A percentile compares a stretch with the other conserved stretches of the same genome.
Evolutionary conservation across 2,888 invertebrate genomes (phyloP).

Genomic region (Apocheima hispidaria): DNA sequence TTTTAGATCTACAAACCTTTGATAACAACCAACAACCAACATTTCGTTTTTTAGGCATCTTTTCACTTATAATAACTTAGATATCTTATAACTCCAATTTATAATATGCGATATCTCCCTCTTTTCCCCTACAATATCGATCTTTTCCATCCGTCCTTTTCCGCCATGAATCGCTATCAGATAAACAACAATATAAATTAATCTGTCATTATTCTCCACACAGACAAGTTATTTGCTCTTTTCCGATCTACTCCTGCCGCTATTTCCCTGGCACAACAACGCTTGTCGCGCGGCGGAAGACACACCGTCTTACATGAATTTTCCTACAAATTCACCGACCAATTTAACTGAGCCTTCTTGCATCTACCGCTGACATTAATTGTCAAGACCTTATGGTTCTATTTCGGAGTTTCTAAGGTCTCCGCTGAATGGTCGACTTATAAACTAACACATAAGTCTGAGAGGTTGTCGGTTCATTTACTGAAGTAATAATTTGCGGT

Average conservation of each 20-base stretch:
- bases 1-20: too few relatives aligned
- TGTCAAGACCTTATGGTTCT: not conserved
- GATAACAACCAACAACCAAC: too few relatives aligned
- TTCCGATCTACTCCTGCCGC: conserved; percentile 66
- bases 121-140: not conserved
- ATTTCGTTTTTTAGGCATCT: too few relatives aligned
- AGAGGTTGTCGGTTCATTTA: conserved; percentile 71
- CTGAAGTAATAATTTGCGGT: conserved; percentile 71
- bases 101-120: not conserved
- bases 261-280: conserved; percentile 74
- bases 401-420: conserved; percentile 47
- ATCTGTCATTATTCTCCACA: conserved; percentile 41
- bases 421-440: conserved; percentile 50
- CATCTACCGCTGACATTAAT: conserved; percentile 20
- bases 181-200: conserved; percentile 43
- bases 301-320: conserved; percentile 72
- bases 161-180: conserved; percentile 17
- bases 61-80: too few relatives aligned
- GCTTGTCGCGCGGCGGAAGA: conserved; percentile 61
- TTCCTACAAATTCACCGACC: conserved; percentile 52
- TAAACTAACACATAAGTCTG: conserved; percentile 60
- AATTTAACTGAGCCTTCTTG: conserved; percentile 42
- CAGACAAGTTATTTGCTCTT: conserved; percentile 58
- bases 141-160: conserved; percentile 11
- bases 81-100: not conserved